These are phyloP conservation scores for Oreochromis tanganicae DNA, from an alignment of 2,113 vertebrate species.

Conservation along the genomic window DNA sequence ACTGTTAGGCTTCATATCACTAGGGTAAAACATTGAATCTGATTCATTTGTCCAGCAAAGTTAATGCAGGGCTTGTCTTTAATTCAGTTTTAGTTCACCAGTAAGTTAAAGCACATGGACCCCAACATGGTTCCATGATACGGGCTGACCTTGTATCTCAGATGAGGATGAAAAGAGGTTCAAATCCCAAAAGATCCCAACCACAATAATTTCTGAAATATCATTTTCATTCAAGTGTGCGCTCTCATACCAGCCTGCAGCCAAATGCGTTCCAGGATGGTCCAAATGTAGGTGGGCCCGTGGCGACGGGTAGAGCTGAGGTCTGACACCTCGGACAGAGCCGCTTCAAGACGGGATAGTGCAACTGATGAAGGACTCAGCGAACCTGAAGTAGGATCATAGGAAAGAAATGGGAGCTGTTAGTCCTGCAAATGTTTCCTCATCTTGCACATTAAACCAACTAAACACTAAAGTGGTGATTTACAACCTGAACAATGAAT, in stretches of 20 bases:
- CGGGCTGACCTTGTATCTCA: not conserved
- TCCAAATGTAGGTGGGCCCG: conserved; percentile 89
- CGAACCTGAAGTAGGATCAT: conserved; percentile 73
- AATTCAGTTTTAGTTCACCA: not conserved
- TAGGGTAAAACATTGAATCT: not conserved
- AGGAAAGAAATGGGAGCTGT: not conserved
- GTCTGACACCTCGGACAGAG: conserved; percentile 88
- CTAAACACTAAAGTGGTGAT: not conserved
- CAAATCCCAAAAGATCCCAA: not conserved
- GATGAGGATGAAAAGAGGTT: not conserved
- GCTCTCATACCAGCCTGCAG: conserved; percentile 86
- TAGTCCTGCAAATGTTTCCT: not conserved
- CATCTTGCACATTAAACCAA: not conserved
- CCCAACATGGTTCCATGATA: not conserved
- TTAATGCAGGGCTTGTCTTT: not conserved
- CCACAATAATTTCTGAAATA: not conserved
- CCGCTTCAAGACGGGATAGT: conserved; percentile 88
- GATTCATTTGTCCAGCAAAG: not conserved
- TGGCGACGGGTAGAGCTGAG: conserved; percentile 82
- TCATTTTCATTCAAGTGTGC: not conserved
- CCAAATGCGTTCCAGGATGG: conserved; percentile 92
- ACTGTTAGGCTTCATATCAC: not conserved
- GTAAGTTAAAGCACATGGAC: not conserved
- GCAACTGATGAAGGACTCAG: conserved; percentile 84
- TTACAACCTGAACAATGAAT: not conserved